phyloP scores from a whole-genome alignment of 2,888 invertebrate species.

The Lasioglossum leucozonium region DNA sequence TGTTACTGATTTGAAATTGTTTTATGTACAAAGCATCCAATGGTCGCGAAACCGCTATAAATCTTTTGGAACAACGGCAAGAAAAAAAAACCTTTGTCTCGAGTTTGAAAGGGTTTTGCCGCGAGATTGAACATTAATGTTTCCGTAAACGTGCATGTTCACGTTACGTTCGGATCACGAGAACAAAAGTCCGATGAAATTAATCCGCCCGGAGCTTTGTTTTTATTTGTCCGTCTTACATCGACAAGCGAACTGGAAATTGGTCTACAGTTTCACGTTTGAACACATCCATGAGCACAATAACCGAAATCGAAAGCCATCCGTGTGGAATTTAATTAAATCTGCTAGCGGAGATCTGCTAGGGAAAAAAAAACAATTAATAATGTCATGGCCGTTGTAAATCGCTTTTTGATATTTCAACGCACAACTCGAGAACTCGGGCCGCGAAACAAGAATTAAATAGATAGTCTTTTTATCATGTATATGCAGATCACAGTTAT shows the following conservation, averaged over 20 bases:
- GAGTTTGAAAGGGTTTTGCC: not conserved
- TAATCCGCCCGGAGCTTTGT: not conserved
- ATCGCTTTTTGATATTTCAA: not conserved
- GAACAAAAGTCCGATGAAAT: slow-evolving; percentile 13
- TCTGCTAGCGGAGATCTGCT: slow-evolving; percentile 26
- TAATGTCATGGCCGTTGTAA: slow-evolving; percentile 14
- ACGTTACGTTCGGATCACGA: not conserved
- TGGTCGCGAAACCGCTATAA: not conserved
- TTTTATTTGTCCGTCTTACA: slow-evolving; percentile 35
- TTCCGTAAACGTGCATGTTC: not conserved
- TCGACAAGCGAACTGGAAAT: slow-evolving; percentile 45
- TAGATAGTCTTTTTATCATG: not conserved
- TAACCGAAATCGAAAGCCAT: slow-evolving; percentile 50
- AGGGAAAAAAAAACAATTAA: not conserved
- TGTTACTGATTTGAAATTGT: not conserved
- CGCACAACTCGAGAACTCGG: not conserved
- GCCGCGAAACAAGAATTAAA: not conserved
- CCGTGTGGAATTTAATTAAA: slow-evolving; percentile 54
- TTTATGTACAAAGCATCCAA: not conserved
- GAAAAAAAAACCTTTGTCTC: not conserved
- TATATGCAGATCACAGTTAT: not conserved
- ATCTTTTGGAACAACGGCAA: not conserved
- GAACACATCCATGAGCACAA: slow-evolving; percentile 34
- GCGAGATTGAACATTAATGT: not conserved
- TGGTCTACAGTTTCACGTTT: slow-evolving; percentile 25